Conservation (phyloP, 2,888 invertebrate species). For the Acrobasis consociella region DNA sequence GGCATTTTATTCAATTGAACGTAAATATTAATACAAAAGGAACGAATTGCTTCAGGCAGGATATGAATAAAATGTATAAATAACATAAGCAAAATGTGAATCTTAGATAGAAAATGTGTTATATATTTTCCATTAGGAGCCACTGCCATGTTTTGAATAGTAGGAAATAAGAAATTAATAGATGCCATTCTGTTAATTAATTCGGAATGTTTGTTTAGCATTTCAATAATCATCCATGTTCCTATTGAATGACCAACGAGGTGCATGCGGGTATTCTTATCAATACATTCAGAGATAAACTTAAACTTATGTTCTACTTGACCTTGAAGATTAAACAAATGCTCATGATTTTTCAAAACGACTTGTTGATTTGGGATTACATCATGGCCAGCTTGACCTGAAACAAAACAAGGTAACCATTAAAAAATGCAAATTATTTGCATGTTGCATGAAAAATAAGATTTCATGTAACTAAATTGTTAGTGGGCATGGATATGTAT, state of each 20-base stretch:
- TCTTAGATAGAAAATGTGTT: conserved; percentile 81
- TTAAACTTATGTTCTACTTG: conserved; percentile 91
- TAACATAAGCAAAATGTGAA: conserved; percentile 54
- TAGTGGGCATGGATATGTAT: too few relatives aligned
- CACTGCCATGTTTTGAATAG: conserved; percentile 91
- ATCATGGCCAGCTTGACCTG: conserved; percentile 90
- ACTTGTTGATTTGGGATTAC: conserved; percentile 69
- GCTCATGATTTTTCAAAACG: conserved; percentile 75
- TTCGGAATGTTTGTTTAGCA: conserved; percentile 83
- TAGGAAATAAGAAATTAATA: conserved; percentile 92
- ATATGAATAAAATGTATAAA: conserved; percentile 64
- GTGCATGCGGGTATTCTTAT: conserved; percentile 88
- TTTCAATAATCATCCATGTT: conserved; percentile 90
- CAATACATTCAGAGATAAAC: conserved; percentile 89
- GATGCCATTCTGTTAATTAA: conserved; percentile 82
- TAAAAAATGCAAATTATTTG: too few relatives aligned
- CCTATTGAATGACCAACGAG: conserved; percentile 96
- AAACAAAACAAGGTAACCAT: conserved; percentile 49
- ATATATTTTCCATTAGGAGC: conserved; percentile 88
- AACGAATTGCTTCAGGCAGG: conserved; percentile 80
- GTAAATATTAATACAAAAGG: conserved; percentile 79
- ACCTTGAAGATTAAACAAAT: conserved; percentile 88
- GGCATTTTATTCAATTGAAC: conserved; percentile 67
- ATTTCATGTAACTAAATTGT: too few relatives aligned
- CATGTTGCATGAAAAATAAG: too few relatives aligned